These are phyloP conservation scores for Leptestheria dahalacensis DNA, from an alignment of 1,140 invertebrate genomes.

Conservation along the genomic window DNA sequence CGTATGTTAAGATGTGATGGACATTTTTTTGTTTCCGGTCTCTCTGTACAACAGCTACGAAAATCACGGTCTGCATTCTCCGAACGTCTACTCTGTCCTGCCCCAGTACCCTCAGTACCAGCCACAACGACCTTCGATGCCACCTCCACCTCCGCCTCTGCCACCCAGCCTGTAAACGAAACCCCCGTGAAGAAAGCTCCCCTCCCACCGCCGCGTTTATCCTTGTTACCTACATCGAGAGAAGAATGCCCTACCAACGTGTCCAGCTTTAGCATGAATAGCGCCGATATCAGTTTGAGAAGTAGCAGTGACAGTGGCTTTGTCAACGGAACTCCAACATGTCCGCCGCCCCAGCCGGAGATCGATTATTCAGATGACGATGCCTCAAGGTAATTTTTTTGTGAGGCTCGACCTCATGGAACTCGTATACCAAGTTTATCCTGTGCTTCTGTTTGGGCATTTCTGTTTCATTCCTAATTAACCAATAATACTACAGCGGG, in stretches of 20 bases:
- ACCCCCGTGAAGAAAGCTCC: constrained; percentile 14
- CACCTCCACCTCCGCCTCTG: constrained; percentile 28
- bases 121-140: constrained; percentile 24
- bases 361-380: constrained; percentile 81
- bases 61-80: constrained; percentile 14
- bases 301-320: constrained; percentile 83
- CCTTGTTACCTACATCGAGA: constrained; percentile 1
- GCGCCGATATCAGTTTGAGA: constrained; percentile 37
- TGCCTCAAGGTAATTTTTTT: constrained; percentile 41
- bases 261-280: constrained; percentile 13
- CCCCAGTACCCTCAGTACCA: constrained; percentile 36
- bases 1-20: too few relatives aligned
- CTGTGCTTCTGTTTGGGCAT: too few relatives aligned
- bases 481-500: too few relatives aligned
- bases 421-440: too few relatives aligned
- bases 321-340: constrained; percentile 47
- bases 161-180: constrained; percentile 4
- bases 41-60: constrained; percentile 18
- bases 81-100: constrained; percentile 27
- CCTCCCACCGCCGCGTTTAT: constrained; percentile 14
- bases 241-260: constrained; percentile 13
- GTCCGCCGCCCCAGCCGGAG: constrained; percentile 65
- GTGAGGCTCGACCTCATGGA: too few relatives aligned
- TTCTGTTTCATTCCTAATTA: too few relatives aligned
- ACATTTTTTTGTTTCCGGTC: too few relatives aligned